A percentile compares a stretch with the other conserved stretches of the same genome.
These are phyloP conservation scores for Myathropa florea DNA, from an alignment of 2,888 invertebrate species.

Conservation along the genomic window DNA sequence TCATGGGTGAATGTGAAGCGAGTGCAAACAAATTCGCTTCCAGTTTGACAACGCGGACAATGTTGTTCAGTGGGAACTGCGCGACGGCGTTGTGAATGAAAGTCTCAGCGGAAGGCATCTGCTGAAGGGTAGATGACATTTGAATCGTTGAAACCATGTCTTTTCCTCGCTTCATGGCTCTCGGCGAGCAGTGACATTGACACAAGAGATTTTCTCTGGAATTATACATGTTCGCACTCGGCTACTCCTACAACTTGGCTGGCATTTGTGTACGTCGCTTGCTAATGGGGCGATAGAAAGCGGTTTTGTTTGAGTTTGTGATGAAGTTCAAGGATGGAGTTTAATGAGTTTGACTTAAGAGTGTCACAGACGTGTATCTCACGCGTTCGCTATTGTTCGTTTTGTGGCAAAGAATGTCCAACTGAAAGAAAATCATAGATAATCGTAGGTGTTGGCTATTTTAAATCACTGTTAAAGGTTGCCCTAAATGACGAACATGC, in stretches of 20 bases:
- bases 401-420: too few relatives aligned
- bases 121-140: not conserved
- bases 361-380: too few relatives aligned
- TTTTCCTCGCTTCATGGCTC: not conserved
- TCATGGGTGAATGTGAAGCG: slow-evolving; percentile 3
- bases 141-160: not conserved
- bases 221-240: not conserved
- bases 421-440: too few relatives aligned
- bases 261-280: not conserved
- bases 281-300: not conserved
- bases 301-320: not conserved
- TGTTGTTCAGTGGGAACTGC: not conserved
- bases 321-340: not conserved
- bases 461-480: too few relatives aligned
- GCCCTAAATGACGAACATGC: too few relatives aligned
- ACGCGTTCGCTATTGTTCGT: too few relatives aligned
- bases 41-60: slow-evolving; percentile 9
- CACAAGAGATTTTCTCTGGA: not conserved
- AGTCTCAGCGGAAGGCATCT: not conserved
- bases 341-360: not conserved
- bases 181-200: not conserved
- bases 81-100: not conserved
- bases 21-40: not conserved
- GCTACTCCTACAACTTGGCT: not conserved
- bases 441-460: too few relatives aligned